Evolutionary conservation across 2,888 invertebrate genomes (phyloP), one percentile per base, ranked within the genome.

Genomic region (Boloria selene): DNA sequence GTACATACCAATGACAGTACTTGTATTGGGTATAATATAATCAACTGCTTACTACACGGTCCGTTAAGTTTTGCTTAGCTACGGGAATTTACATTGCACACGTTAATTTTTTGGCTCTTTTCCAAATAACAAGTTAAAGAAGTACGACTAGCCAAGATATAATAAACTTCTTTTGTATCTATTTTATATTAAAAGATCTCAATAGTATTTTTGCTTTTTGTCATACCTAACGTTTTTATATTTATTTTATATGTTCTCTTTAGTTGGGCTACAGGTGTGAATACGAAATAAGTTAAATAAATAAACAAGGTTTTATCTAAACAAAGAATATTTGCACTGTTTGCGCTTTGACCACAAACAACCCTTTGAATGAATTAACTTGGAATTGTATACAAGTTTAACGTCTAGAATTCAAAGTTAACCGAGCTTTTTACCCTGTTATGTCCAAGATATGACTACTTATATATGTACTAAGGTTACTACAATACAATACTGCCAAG

Each of bases 361-460:
- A 65, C 60, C 62, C 61, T 67, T 69, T 66, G 56, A 69, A 67
- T 69, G 70, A 70, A 68, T 67, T 69, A 69, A 65, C 62, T 52
- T 45, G 22, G 62, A 61, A 69, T 18, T 53, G 54, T 60, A 65
- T 53, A 50, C 54, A 65, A 22, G 31, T 60, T 60, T 60, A 38
- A 60, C 42, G n/a, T 54, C 44, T 58, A 14, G 16, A 50, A 52
- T 58, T 18, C 50, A 58, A 64, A 52, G 58, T 58, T 64, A 61
- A 63, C 63, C 49, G 55, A 59, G 45, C 54, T 62, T 65, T 65
- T 65, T 59, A 68, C 50, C 22, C 31, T 45, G 14, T 47, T 44
- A 38, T 13, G 13, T 31, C 4, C 49, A 16, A 44, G 52, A 44
- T 61, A 61, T 53, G 53, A 26, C 47, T 49, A 47, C 31, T 59